Evolutionary conservation across 1,140 invertebrate species (phyloP).

Genomic region (Mercenaria mercenaria): DNA sequence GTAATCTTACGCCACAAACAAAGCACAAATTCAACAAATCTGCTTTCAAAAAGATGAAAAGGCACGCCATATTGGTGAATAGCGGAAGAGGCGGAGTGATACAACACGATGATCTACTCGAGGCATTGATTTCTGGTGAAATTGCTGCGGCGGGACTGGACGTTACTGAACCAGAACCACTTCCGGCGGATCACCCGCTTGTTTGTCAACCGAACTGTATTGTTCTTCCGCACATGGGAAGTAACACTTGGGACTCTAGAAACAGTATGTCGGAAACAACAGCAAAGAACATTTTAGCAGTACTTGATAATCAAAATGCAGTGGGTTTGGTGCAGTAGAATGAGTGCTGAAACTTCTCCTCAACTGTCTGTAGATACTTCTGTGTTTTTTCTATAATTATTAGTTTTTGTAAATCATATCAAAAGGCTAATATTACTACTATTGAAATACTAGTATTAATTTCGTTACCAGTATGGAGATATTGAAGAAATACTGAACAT

Average conservation of each 20-base stretch:
- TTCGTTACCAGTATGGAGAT: no score
- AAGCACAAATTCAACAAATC: constrained; percentile 73
- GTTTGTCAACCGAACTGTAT: constrained; percentile 93
- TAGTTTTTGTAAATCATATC: no score
- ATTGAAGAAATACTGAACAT: no score
- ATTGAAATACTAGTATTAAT: no score
- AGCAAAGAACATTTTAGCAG: constrained; percentile 94
- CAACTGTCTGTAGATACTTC: no score
- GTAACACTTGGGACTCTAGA: constrained; percentile 93
- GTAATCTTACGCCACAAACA: constrained; percentile 77
- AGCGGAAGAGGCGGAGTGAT: constrained; percentile 82
- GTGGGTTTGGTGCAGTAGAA: constrained; percentile 32
- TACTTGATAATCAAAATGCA: constrained; percentile 86
- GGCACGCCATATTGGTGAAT: constrained; percentile 86
- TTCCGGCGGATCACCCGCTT: constrained; percentile 93
- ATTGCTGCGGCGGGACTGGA: constrained; percentile 96
- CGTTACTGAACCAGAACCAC: constrained; percentile 96
- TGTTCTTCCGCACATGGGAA: constrained; percentile 96
- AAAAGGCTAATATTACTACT: no score
- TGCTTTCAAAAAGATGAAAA: constrained; percentile 82
- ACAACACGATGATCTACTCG: constrained; percentile 80
- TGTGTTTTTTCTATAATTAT: no score
- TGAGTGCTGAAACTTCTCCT: no score
- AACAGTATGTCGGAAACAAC: constrained; percentile 93
- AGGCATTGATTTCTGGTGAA: constrained; percentile 90